Evolutionary conservation across 2,888 invertebrate genomes (phyloP).

Genomic region (Napeogenes inachia): DNA sequence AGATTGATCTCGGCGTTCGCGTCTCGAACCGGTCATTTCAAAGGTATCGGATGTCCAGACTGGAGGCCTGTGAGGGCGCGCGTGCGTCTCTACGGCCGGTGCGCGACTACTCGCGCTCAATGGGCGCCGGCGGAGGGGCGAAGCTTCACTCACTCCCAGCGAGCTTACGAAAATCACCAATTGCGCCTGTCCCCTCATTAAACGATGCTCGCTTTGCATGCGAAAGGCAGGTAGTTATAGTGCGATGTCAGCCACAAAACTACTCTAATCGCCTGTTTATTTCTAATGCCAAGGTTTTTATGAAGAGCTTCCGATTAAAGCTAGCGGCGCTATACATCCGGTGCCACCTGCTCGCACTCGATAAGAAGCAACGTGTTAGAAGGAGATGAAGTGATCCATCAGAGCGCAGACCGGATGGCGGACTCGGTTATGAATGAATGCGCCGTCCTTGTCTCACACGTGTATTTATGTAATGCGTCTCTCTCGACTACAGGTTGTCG

Average conservation of each 20-base stretch:
- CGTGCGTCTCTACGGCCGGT: conserved; percentile 70
- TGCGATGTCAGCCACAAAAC: no score
- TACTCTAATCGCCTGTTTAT: conserved; percentile 11
- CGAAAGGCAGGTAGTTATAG: conserved; percentile 28
- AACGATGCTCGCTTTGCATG: no score
- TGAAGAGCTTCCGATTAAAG: conserved; percentile 66
- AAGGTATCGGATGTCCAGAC: conserved; percentile 46
- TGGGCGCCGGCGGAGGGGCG: conserved; percentile 74
- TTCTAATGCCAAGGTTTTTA: conserved; percentile 53
- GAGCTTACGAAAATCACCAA: conserved; percentile 64
- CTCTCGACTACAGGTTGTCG: conserved; percentile 66
- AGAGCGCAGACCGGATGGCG: conserved; percentile 74
- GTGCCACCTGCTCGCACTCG: conserved; percentile 74
- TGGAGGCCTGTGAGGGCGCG: conserved; percentile 50
- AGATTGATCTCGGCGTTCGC: conserved; percentile 29
- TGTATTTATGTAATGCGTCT: conserved; percentile 48
- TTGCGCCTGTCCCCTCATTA: no score
- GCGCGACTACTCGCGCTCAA: conserved; percentile 70
- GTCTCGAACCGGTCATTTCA: conserved; percentile 63
- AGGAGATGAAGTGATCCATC: conserved; percentile 73
- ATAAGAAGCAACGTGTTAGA: conserved; percentile 65
- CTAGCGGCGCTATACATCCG: conserved; percentile 53
- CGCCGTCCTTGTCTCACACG: conserved; percentile 56
- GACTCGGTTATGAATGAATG: conserved; percentile 77
- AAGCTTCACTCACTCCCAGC: conserved; percentile 69